phyloP scores from a whole-genome alignment of 1,140 invertebrate species.

The Parapsyche elsis region DNA sequence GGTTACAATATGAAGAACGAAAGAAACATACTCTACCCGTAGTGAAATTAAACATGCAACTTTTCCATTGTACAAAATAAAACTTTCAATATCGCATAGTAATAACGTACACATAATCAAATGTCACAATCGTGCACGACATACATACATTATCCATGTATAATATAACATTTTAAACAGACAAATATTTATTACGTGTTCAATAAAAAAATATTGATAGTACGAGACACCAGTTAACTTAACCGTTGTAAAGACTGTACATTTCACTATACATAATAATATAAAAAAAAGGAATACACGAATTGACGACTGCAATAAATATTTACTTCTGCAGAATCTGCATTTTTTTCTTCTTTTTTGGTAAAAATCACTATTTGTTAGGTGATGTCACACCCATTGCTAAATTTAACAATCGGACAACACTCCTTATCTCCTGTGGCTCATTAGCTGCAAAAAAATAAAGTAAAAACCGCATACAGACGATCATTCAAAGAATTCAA shows the following conservation, averaged over 20 bases:
- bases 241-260: background rate
- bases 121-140: too few species aligned
- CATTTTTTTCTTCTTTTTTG: background rate
- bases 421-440: constrained; percentile 67
- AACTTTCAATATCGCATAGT: too few species aligned
- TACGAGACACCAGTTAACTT: background rate
- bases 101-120: too few species aligned
- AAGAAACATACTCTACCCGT: too few species aligned
- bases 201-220: background rate
- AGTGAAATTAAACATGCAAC: too few species aligned
- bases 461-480: constrained; percentile 52
- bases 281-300: background rate
- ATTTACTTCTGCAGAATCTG: background rate
- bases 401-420: constrained; percentile 68
- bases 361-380: constrained; percentile 49
- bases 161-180: too few species aligned
- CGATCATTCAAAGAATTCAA: constrained; percentile 43
- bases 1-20: too few species aligned
- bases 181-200: too few species aligned
- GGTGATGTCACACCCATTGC: constrained; percentile 62
- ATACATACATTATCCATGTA: too few species aligned
- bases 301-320: constrained; percentile 16
- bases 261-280: background rate
- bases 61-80: too few species aligned
- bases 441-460: constrained; percentile 65